Evolutionary conservation across 2,113 vertebrate genomes (phyloP).

Genomic region (Sitta europaea): DNA sequence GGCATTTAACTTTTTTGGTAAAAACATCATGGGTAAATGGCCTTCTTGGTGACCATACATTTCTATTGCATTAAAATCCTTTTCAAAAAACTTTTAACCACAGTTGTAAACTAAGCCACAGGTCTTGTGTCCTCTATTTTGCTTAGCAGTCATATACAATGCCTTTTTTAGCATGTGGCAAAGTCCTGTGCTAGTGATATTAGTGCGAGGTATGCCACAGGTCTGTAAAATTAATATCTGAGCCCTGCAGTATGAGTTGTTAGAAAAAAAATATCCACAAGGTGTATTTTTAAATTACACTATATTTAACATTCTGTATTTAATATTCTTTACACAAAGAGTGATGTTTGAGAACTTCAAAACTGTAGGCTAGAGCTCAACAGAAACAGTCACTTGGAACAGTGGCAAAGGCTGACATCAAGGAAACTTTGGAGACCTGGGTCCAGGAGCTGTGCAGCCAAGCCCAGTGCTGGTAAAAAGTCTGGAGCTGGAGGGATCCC

Average conservation of each 20-base stretch:
- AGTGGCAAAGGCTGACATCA: neutral
- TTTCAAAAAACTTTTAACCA: neutral
- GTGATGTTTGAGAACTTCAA: neutral
- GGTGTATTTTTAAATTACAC: neutral
- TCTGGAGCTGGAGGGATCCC: neutral
- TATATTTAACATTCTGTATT: neutral
- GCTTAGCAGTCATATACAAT: neutral
- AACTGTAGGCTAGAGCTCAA: neutral
- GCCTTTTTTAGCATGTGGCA: neutral
- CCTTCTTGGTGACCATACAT: neutral
- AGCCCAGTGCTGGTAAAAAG: neutral
- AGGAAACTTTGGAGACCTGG: neutral
- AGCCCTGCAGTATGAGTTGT: neutral
- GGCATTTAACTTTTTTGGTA: neutral
- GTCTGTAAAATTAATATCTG: neutral
- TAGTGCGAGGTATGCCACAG: neutral
- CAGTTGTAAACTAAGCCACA: neutral
- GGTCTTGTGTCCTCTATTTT: neutral
- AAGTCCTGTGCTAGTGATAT: neutral
- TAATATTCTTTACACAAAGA: neutral
- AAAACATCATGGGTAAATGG: neutral
- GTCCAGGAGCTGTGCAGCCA: neutral
- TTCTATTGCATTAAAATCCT: neutral
- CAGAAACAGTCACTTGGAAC: neutral
- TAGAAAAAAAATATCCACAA: neutral